A percentile compares a stretch with the other conserved stretches of the same genome.
Conservation (phyloP, 2,797 vertebrate genomes). For the Phalanger gymnotis region DNA sequence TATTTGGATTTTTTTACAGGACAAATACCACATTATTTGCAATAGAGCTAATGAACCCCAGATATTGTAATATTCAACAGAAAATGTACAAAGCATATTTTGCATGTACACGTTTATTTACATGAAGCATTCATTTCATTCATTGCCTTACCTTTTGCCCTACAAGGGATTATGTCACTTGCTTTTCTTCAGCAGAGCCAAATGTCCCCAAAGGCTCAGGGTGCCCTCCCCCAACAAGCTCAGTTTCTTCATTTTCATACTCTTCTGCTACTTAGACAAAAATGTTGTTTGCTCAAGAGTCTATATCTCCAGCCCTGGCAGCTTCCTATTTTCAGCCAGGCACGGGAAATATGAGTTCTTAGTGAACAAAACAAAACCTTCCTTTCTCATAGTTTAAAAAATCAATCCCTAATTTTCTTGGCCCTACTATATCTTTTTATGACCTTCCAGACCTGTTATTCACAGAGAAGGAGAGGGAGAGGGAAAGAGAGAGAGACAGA, state of each 20-base stretch:
- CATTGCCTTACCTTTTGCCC: not conserved
- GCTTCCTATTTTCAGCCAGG: not conserved
- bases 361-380: not conserved
- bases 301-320: not conserved
- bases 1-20: not conserved
- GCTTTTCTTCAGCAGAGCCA: not conserved
- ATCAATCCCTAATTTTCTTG: not conserved
- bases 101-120: not conserved
- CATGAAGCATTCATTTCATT: not conserved
- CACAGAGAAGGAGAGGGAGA: too few relatives aligned
- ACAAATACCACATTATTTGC: slow-evolving; percentile 11
- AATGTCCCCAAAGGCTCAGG: not conserved
- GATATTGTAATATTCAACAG: not conserved
- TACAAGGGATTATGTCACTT: not conserved
- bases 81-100: not conserved
- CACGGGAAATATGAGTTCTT: not conserved
- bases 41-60: not conserved
- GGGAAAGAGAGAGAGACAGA: too few relatives aligned
- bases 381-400: not conserved
- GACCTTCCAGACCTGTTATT: not conserved
- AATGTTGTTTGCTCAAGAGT: not conserved
- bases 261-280: not conserved
- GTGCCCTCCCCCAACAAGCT: not conserved
- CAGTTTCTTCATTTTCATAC: not conserved
- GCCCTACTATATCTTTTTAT: not conserved